phyloP scores from a whole-genome alignment of 2,113 vertebrate species.

The Ptilonorhynchus violaceus region DNA sequence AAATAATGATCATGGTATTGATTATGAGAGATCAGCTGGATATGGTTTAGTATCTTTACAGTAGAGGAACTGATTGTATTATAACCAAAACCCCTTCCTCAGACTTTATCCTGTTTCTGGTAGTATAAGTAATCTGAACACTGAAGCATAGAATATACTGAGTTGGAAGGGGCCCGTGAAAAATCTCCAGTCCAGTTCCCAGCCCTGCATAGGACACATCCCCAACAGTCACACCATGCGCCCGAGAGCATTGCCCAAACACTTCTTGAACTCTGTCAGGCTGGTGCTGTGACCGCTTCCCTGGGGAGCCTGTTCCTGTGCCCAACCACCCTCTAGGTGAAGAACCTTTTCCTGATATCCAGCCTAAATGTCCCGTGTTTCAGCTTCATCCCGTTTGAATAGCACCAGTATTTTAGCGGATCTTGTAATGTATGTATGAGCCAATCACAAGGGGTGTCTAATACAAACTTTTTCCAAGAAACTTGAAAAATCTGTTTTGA shows the following conservation, averaged over 20 bases:
- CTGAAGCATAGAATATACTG: background rate
- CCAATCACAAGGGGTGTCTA: background rate
- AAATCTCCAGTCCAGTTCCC: accelerated
- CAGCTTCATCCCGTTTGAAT: background rate
- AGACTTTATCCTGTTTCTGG: background rate
- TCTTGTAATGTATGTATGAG: no score
- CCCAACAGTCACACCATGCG: background rate
- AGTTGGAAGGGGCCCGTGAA: background rate
- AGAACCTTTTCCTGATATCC: accelerated
- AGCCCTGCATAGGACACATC: no score
- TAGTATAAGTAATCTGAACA: background rate
- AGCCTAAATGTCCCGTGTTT: no score
- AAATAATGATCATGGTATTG: background rate
- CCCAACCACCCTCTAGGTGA: background rate
- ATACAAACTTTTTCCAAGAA: background rate
- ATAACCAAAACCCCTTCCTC: background rate
- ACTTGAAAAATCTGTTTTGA: no score
- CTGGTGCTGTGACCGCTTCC: background rate
- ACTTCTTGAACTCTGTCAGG: accelerated
- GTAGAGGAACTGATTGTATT: background rate
- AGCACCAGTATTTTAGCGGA: background rate
- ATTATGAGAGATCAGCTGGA: background rate
- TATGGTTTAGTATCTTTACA: background rate
- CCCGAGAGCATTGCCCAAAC: background rate
- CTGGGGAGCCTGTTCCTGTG: background rate